These are phyloP conservation scores for Penelope pileata DNA, from an alignment of 2,113 vertebrate genomes.

Conservation along the genomic window DNA sequence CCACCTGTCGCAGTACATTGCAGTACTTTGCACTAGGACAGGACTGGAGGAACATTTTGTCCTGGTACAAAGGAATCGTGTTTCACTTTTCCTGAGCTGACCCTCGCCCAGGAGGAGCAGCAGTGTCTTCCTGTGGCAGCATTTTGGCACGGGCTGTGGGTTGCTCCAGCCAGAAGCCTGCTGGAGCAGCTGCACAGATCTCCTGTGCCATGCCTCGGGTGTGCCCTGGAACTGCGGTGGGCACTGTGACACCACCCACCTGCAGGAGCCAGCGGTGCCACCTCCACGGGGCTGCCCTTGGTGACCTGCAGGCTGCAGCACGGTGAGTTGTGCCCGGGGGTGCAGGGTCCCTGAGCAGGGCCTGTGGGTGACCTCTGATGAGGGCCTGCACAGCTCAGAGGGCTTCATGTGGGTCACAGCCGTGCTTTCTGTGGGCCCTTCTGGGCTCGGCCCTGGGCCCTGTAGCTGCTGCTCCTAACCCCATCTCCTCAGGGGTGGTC, in stretches of 20 bases:
- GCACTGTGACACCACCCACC: not conserved
- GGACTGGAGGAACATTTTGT: not conserved
- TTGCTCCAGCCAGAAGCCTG: not conserved
- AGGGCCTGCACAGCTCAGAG: accelerated
- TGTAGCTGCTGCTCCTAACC: too few species aligned
- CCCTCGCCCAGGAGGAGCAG: not conserved
- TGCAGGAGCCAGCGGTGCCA: not conserved
- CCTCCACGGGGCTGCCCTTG: too few species aligned
- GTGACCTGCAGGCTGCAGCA: not conserved
- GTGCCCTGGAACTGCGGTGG: not conserved
- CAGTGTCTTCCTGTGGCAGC: not conserved
- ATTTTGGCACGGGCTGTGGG: not conserved
- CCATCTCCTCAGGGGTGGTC: too few species aligned
- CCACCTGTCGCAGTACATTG: not conserved
- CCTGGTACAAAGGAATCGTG: not conserved
- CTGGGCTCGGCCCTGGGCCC: too few species aligned
- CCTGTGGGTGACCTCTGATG: not conserved
- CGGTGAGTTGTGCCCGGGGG: not conserved
- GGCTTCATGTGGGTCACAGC: too few species aligned
- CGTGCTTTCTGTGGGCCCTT: not conserved
- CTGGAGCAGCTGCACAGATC: not conserved
- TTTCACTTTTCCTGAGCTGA: not conserved
- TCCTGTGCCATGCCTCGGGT: not conserved
- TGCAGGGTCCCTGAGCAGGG: too few species aligned
- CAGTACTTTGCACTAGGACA: not conserved